Conservation (phyloP, 2,888 invertebrate species). For the Amblyjoppa fuscipennis region DNA sequence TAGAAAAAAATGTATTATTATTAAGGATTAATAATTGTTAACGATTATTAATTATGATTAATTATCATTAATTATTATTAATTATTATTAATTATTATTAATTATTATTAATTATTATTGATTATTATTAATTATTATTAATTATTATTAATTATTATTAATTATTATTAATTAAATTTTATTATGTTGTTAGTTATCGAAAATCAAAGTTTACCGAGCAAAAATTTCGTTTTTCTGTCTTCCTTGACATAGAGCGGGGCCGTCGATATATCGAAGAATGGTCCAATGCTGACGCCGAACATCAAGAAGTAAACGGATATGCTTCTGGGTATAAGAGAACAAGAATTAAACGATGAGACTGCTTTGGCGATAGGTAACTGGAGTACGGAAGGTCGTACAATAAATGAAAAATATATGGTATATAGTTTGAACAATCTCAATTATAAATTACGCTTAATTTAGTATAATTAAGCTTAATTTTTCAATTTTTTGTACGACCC, state of each 20-base stretch:
- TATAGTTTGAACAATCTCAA: too few species aligned
- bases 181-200: not conserved
- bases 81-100: too few species aligned
- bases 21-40: not conserved
- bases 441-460: too few species aligned
- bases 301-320: constrained; percentile 92
- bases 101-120: too few species aligned
- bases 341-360: not conserved
- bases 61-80: not conserved
- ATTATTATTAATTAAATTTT: not conserved
- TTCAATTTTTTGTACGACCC: not conserved
- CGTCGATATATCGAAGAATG: constrained; percentile 90
- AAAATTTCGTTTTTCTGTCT: constrained; percentile 82
- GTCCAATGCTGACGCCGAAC: constrained; percentile 92
- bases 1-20: not conserved
- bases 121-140: too few species aligned
- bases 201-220: constrained; percentile 76
- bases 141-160: not conserved
- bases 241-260: constrained; percentile 83
- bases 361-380: not conserved
- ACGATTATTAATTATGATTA: not conserved
- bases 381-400: not conserved
- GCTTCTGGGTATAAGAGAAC: constrained; percentile 85
- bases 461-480: too few species aligned
- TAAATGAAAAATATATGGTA: not conserved